Conservation (phyloP, 1,140 invertebrate genomes). For the Drosophila eugracilis region DNA sequence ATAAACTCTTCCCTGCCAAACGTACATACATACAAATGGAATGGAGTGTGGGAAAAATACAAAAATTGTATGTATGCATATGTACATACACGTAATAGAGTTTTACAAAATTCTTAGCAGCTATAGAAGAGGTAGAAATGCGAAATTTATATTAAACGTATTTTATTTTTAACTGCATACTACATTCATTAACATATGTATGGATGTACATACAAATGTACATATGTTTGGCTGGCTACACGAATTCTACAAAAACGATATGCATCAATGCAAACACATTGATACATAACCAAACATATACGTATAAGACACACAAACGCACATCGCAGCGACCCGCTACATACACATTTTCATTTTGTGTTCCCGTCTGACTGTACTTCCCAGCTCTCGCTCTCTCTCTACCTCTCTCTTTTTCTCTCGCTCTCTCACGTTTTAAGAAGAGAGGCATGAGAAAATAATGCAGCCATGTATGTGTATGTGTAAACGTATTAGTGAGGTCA, state of each 20-base stretch:
- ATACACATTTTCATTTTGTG: slow-evolving; percentile 82
- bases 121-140: not conserved
- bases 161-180: slow-evolving; percentile 20
- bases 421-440: slow-evolving; percentile 56
- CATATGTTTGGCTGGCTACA: slow-evolving; percentile 39
- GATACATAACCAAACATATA: slow-evolving; percentile 28
- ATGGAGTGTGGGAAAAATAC: slow-evolving; percentile 7
- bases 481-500: slow-evolving; percentile 59
- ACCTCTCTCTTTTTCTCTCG: slow-evolving; percentile 38
- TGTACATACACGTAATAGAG: slow-evolving; percentile 11
- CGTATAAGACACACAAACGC: slow-evolving; percentile 39
- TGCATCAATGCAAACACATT: slow-evolving; percentile 59
- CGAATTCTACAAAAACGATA: slow-evolving; percentile 46
- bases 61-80: slow-evolving; percentile 7
- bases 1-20: slow-evolving; percentile 18
- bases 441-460: slow-evolving; percentile 64
- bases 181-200: slow-evolving; percentile 31
- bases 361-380: slow-evolving; percentile 81
- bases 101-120: not conserved
- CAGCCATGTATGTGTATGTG: slow-evolving; percentile 45
- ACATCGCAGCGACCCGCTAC: slow-evolving; percentile 42
- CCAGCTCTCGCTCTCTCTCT: slow-evolving; percentile 44
- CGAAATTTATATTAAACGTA: slow-evolving; percentile 12
- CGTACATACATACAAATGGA: not conserved
- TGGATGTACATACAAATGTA: slow-evolving; percentile 35